Base-by-base conservation (phyloP, 1,140 invertebrate species). In the Philopotamus ludificatus region DNA sequence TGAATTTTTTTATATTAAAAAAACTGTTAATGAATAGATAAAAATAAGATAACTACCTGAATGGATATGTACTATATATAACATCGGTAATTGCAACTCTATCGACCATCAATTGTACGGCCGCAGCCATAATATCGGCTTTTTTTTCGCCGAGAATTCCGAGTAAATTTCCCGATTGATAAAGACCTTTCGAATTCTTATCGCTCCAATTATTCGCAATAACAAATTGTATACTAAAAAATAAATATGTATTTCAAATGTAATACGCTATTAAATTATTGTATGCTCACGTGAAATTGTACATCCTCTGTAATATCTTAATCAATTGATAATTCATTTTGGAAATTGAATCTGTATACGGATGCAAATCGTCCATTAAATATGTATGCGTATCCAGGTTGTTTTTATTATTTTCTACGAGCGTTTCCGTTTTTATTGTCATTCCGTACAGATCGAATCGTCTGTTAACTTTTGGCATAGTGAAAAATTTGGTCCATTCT, bases 191-290 rank as follows among this genome's bases (percentile, higher is more conserved):
- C 0, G 39, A 65, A 67, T 70, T 70, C 47, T 67, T 70, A 28
- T 70, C 65, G 63, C 61, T 70, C 68, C 68, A 70, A 49, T 70
- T 70, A 26, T 70, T 63, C 1, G 68, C 68, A 15, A 64, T 21
- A 10, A 67, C 51, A 34, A 67, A 65, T 49, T 16, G 61, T 49
- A 67, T 70, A 16, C 68, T 70, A 41, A 12, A n/a, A 64, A 23
- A 57, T 41, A 53, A 41, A 63, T 16, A 9, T 51, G 23, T 1
- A 41, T 53, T 10, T 23, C 10, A 12, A 53, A 21, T 21, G 4
- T 15, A 39, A 58, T 41, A 44, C 23, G 49, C n/a, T 20, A 21
- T 20, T 16, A 18, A 50, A 50, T 50, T 50, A 22, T 4, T 18
- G 12, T 21, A 26, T 22, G 53, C 69, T 50, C 47, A 70, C 69